Conservation (phyloP, 2,888 invertebrate species). For the Mesorhabditis sp. region DNA sequence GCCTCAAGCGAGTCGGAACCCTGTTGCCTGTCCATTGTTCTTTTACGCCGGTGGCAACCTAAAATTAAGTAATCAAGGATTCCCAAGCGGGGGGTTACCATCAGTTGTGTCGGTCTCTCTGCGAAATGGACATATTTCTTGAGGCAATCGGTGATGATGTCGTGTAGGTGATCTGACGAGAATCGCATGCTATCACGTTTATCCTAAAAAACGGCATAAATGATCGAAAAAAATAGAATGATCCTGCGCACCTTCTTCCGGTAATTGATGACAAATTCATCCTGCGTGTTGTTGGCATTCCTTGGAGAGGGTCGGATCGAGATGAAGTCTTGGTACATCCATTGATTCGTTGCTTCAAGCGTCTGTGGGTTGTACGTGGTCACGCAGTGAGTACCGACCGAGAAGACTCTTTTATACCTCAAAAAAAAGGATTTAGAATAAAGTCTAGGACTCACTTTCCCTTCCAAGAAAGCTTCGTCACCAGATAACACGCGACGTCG, state of each 20-base stretch:
- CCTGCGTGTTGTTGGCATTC: constrained; percentile 40
- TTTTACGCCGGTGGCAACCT: constrained; percentile 71
- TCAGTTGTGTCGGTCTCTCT: constrained; percentile 16
- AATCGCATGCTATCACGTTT: constrained; percentile 91
- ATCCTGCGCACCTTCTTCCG: constrained; percentile 24
- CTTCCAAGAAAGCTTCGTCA: constrained; percentile 96
- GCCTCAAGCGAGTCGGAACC: constrained; percentile 81
- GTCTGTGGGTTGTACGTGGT: constrained; percentile 92
- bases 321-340: constrained; percentile 65
- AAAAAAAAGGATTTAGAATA: constrained; percentile 10
- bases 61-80: constrained; percentile 5
- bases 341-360: constrained; percentile 85
- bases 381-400: constrained; percentile 88
- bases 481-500: constrained; percentile 92
- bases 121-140: constrained; percentile 42
- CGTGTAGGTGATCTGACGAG: constrained; percentile 87
- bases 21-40: constrained; percentile 93
- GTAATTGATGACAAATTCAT: constrained; percentile 28
- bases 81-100: not conserved
- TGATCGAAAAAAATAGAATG: not conserved
- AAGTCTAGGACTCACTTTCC: constrained; percentile 71
- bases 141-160: constrained; percentile 85
- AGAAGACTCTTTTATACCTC: constrained; percentile 92
- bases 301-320: constrained; percentile 53
- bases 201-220: constrained; percentile 58